phyloP scores from a whole-genome alignment of 2,113 vertebrate genomes.

The Dissostichus mawsoni region DNA sequence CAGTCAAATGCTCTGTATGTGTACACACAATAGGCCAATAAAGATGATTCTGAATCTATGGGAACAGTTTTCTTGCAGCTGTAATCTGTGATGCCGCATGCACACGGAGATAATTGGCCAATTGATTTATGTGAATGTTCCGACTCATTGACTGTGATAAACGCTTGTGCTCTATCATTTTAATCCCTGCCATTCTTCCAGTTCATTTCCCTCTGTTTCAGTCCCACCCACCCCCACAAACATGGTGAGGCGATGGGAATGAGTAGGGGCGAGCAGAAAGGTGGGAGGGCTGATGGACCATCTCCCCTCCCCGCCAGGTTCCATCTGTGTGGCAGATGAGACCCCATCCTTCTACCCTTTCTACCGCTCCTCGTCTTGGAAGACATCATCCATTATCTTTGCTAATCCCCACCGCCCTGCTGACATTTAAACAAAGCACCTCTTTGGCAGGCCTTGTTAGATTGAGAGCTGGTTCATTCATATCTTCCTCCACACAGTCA shows the following conservation, averaged over 20 bases:
- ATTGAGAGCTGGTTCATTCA: conserved; percentile 20
- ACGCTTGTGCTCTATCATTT: conserved; percentile 36
- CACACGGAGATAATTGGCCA: conserved; percentile 19
- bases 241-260: conserved; percentile 32
- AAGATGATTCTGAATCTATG: no score
- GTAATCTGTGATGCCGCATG: conserved; percentile 6
- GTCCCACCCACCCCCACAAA: conserved; percentile 12
- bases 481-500: neutral
- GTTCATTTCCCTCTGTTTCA: conserved; percentile 45
- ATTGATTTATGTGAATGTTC: conserved; percentile 39
- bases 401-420: conserved; percentile 60
- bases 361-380: conserved; percentile 35
- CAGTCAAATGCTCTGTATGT: no score
- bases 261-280: conserved; percentile 41
- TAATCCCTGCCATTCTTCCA: conserved; percentile 22
- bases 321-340: conserved; percentile 73
- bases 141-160: conserved; percentile 46
- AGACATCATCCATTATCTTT: conserved; percentile 38
- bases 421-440: conserved; percentile 62
- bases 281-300: conserved; percentile 65
- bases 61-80: conserved; percentile 15
- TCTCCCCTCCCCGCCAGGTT: conserved; percentile 65
- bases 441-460: conserved; percentile 21
- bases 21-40: no score
- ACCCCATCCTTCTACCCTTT: conserved; percentile 34